Base-by-base conservation (phyloP, 1,140 invertebrate genomes). In the Ips typographus region DNA sequence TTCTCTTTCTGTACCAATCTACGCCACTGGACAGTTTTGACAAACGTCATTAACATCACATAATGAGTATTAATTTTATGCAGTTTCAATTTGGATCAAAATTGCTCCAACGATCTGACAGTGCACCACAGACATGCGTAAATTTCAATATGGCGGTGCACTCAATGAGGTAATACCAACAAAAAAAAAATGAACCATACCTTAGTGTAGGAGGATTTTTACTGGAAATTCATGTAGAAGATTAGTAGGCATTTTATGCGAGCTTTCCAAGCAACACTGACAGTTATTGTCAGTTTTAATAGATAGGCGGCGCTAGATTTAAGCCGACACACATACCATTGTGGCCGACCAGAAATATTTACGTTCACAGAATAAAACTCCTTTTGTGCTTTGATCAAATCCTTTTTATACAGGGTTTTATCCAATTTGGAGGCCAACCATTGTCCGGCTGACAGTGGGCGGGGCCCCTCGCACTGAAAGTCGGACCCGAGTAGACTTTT, bases 401-500 rank as follows among this genome's bases (percentile, higher is more conserved):
- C 63, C 64, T 66, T 66, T 66, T 66, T 58, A 66, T 66, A 58
- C 64, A 49, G 53, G 52, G 64, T 58, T 58, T 66, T 66, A 66
- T 66, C 64, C 64, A 66, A 66, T 66, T 66, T 66, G 49, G 42
- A 66, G 64, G 53, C 64, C 40, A 40, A 39, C 64, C 43, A 66
- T 66, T 66, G 64, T 66, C 36, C 41, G 53, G 6, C 47, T 68
- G 66, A 68, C 66, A 68, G 36, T 60, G 58, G 66, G 66, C 57
- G 66, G 43, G 47, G 59, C 57, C 7, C 41, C 42, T 60, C 56
- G 56, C 44, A 66, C 39, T 22, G 41, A 58, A 55, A 56, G 51
- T 55, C 51, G 52, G 55, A 58, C 59, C 39, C 41, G 7, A 39
- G 36, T 22, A 59, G 57, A 51, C 59, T 68, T 61, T 68, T 61